A percentile compares a stretch with the other conserved stretches of the same genome.
phyloP scores from a whole-genome alignment of 2,113 vertebrate genomes.

The Tetraodon nigroviridis region DNA sequence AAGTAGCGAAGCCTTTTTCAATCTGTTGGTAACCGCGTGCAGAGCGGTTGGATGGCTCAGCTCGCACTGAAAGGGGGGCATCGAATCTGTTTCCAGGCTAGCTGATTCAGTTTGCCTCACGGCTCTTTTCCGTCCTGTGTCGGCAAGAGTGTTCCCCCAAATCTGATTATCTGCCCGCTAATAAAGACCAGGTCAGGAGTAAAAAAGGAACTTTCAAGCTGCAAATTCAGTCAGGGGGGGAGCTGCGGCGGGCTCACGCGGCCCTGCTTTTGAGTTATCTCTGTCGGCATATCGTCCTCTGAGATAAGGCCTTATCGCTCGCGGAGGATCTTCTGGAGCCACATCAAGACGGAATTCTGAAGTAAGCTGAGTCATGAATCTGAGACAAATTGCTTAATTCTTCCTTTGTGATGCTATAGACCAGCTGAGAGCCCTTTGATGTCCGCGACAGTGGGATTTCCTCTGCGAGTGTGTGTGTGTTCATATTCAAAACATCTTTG shows the following conservation, averaged over 20 bases:
- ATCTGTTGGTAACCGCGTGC: constrained; percentile 27
- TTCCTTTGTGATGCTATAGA: constrained; percentile 46
- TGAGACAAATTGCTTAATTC: constrained; percentile 71
- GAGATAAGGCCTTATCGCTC: constrained; percentile 58
- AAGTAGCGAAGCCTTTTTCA: constrained; percentile 13
- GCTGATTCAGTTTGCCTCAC: constrained; percentile 58
- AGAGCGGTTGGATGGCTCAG: constrained; percentile 22
- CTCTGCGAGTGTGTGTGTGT: constrained; percentile 28
- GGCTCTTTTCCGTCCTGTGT: constrained; percentile 79
- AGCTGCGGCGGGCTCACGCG: constrained; percentile 23
- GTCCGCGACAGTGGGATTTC: constrained; percentile 45
- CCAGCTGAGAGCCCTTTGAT: constrained; percentile 44
- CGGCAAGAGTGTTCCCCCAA: constrained; percentile 78
- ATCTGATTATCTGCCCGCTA: constrained; percentile 92
- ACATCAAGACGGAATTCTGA: constrained; percentile 50
- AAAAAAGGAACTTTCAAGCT: constrained; percentile 55
- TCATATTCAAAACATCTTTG: not conserved
- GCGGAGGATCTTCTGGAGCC: constrained; percentile 41
- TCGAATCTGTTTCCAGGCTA: constrained; percentile 50
- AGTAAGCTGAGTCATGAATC: constrained; percentile 49
- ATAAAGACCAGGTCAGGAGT: constrained; percentile 89
- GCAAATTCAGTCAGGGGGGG: constrained; percentile 31
- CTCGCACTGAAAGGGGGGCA: not conserved
- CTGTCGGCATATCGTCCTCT: constrained; percentile 34
- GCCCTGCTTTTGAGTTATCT: constrained; percentile 45